Evolutionary conservation across 2,888 invertebrate species (phyloP), one percentile per base, ranked within the genome.

Genomic region (Morpho achilles): DNA sequence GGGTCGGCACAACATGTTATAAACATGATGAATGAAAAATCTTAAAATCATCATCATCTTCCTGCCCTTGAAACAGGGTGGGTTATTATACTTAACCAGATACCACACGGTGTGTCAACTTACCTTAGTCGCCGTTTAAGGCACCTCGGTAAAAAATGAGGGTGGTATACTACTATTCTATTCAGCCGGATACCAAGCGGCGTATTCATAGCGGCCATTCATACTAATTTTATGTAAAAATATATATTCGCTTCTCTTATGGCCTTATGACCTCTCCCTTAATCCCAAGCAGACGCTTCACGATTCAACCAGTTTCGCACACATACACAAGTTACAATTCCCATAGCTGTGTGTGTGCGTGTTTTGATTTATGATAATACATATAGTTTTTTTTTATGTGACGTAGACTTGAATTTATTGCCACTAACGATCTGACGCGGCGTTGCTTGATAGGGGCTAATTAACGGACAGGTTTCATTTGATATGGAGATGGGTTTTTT

Each of bases 281-380:
- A 68, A 59, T 60, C 69, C 32, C 67, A 65, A 72, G 73, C 74
- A 80, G 80, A 80, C 80, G 76, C 72, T 46, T 53, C 46, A 10
- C n/a, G 46, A 22, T 40, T 32, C 16, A 16, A 53, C 45, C 53
- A 40, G 53, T 45, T 32, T 53, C 42, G 52, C 53, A 53, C 53
- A n/a, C 57, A 42, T 47, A 50, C 52, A 47, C 8, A 32, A 4
- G 6, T 9, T 7, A 7, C 44, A 41, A 40, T 16, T 8, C 39
- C 59, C 44, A 40, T 39, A 45, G 8, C 41, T 53, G 42, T 64
- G 65, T 63, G 67, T 68, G 71, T 73, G 65, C 70, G 67, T 70
- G 67, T 67, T 77, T 77, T 79, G 78, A 79, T 79, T 76, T 77
- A 80, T 73, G 72, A 63, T 74, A 74, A 75, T 74, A 70, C 67